Base-by-base conservation (phyloP, 2,888 invertebrate genomes). In the Magallana nippona region DNA sequence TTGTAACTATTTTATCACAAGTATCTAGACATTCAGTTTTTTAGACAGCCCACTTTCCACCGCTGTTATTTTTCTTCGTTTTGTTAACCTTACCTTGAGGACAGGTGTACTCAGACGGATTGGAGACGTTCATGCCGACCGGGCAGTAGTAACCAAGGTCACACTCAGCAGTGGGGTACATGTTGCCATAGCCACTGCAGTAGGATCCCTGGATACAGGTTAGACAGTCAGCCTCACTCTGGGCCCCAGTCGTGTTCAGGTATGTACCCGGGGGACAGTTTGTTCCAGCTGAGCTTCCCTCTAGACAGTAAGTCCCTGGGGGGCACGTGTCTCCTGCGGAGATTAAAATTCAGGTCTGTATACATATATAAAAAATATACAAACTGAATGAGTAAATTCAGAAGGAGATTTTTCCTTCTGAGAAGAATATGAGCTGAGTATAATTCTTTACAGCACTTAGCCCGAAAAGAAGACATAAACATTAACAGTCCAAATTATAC, bases 261-360 rank as follows among this genome's bases (percentile, higher is more conserved):
- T 89, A 93, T 1, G 93, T 93, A 2, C 93, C 92, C 10, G 92
- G 93, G 17, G 93, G 93, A 85, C 93, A 93, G 71, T 87, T 86
- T 2, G 89, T 89, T 1, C 93, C 93, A 62, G 85, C 89, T 2
- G 89, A 19, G 71, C 92, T 93, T 11, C 92, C 92, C 15, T 56
- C 82, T 10, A 87, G 88, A 84, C 92, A 92, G 87, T 88, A 92
- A 77, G 91, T 88, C 80, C 92, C 92, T 60, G 87, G 85, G n/a
- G 90, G 90, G 81, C 92, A 92, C 0, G 89, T 85, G 84, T 90
- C 89, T 87, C 91, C 91, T 91, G 86, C 13, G 84, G 27, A 55
- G 11, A 62, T 8, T 22, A 32, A 13, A 57, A 82, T 77, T 71
- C 17, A 44, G 44, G n/a, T n/a, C 44, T 44, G 44, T 44, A 44